Conservation (phyloP, 1,140 invertebrate genomes). For the Cataglyphis hispanica region DNA sequence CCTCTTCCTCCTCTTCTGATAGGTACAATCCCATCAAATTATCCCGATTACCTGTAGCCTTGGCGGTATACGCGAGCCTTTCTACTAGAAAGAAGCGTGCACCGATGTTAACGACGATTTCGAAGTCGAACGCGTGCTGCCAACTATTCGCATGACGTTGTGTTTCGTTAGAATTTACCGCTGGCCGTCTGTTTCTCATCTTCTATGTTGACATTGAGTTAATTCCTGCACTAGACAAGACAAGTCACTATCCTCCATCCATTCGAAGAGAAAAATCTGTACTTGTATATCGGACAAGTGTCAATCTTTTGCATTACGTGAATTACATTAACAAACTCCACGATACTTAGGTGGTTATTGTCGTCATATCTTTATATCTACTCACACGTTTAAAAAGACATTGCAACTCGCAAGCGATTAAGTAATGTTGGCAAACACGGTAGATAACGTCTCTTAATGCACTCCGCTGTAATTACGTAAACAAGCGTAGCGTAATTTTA, state of each 20-base stretch:
- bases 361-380: conserved; percentile 4
- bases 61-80: conserved; percentile 78
- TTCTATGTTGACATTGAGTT: neutral
- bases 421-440: conserved; percentile 16
- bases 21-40: conserved; percentile 81
- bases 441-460: conserved; percentile 40
- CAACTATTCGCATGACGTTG: conserved; percentile 35
- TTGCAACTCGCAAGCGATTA: conserved; percentile 14
- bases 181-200: conserved; percentile 8
- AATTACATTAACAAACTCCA: conserved; percentile 13
- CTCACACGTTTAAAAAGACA: conserved; percentile 30
- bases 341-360: conserved; percentile 10
- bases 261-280: neutral
- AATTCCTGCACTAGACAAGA: neutral
- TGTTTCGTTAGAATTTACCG: conserved; percentile 60
- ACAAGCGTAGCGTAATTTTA: conserved; percentile 36
- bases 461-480: neutral
- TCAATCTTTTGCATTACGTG: neutral
- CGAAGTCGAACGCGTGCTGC: conserved; percentile 50
- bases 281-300: neutral
- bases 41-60: conserved; percentile 79
- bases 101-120: conserved; percentile 74
- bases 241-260: neutral
- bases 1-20: conserved; percentile 65
- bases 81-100: conserved; percentile 74